Evolutionary conservation across 2,888 invertebrate species (phyloP), one percentile per base, ranked within the genome.

Genomic region (Pollenia amentaria): DNA sequence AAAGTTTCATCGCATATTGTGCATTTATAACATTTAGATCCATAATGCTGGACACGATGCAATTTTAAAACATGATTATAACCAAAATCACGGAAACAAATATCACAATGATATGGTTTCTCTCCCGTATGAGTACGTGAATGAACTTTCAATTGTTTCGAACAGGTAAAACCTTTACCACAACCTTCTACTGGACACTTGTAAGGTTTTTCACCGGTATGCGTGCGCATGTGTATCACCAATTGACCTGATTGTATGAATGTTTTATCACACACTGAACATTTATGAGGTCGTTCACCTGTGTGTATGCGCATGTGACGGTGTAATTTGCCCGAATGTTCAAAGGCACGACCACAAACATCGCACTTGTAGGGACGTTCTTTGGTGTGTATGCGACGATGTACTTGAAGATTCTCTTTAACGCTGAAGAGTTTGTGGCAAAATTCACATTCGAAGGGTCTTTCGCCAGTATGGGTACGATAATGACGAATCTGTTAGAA

Each of bases 341-440:
- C 98, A 91, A 98, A 98, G 0, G 97, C 97, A 6, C 98, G 95
- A 12, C 96, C 96, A 92, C 98, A 98, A 3, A 97, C 97, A 87
- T 97, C 96, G 91, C 98, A 98, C 90, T 97, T 96, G 94, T 98
- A 98, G 0, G 98, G 98, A 1, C 98, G 95, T 93, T 98, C 98
- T 93, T 98, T 98, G 84, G 98, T 98, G 93, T 98, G 98, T 88
- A 98, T 98, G 84, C 98, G 95, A 55, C 96, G 94, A 93, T 98
- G 98, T 14, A 98, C 98, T 94, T 97, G 97, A 83, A 98, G 94
- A 93, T 98, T 98, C 93, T 98, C 98, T 93, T 98, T 98, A 10
- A 98, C 98, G 91, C 97, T 97, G 94, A 98, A 98, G 91, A 97
- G 96, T 93, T 98, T 98, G 93, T 96, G 97, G 94, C 98, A 98